Conservation (phyloP, 2,888 invertebrate genomes). For the Hesperia comma region DNA sequence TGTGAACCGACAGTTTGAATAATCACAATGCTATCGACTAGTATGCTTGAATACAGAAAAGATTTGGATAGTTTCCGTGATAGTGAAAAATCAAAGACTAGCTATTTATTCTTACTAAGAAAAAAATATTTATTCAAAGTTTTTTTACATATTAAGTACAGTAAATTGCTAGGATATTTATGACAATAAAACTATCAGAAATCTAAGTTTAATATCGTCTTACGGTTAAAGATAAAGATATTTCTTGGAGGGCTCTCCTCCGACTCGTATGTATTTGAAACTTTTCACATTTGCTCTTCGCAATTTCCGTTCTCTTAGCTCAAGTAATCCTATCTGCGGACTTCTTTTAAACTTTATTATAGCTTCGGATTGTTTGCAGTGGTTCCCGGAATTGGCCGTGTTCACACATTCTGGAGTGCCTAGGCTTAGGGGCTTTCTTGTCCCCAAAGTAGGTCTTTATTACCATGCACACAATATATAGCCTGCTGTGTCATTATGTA, state of each 20-base stretch:
- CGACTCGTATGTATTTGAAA: slow-evolving; percentile 55
- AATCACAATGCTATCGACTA: too few species aligned
- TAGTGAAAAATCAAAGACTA: too few species aligned
- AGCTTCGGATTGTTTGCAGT: slow-evolving; percentile 33
- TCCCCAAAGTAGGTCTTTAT: neutral
- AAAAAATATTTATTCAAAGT: too few species aligned
- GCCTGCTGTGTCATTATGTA: too few species aligned
- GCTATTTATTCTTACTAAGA: too few species aligned
- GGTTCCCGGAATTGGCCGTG: slow-evolving; percentile 19
- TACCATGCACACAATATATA: too few species aligned
- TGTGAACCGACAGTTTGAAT: too few species aligned
- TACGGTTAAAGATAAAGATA: slow-evolving; percentile 33
- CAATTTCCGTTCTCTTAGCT: slow-evolving; percentile 57
- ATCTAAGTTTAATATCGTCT: slow-evolving; percentile 28
- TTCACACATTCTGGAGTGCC: slow-evolving; percentile 5
- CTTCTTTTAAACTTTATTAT: slow-evolving; percentile 38
- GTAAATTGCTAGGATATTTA: neutral
- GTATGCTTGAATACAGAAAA: too few species aligned
- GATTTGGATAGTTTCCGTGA: too few species aligned
- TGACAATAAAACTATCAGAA: neutral
- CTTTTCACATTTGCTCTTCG: slow-evolving; percentile 68
- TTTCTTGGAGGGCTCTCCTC: slow-evolving; percentile 37
- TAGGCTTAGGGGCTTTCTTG: neutral
- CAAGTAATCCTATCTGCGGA: slow-evolving; percentile 38
- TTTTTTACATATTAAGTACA: too few species aligned